A percentile compares a stretch with the other conserved stretches of the same genome.
phyloP scores from a whole-genome alignment of 1,140 invertebrate genomes.

The Periplaneta americana region DNA sequence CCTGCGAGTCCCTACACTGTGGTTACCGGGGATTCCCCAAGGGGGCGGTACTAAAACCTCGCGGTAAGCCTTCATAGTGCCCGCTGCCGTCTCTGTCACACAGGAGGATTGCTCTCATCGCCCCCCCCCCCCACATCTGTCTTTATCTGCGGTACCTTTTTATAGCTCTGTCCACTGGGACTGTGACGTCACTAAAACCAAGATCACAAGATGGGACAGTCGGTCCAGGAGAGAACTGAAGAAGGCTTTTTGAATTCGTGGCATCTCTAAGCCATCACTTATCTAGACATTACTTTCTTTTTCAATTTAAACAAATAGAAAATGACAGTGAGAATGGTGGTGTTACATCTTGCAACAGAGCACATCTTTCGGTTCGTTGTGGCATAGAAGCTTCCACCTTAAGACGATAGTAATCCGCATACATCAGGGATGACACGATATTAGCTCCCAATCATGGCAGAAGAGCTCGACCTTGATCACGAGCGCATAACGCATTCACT shows the following conservation, averaged over 20 bases:
- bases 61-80: constrained; percentile 3
- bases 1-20: background rate
- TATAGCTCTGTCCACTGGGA: constrained; percentile 3
- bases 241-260: background rate
- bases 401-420: no score
- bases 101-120: background rate
- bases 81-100: background rate
- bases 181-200: constrained; percentile 7
- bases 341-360: no score
- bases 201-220: constrained; percentile 3
- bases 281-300: background rate
- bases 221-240: background rate
- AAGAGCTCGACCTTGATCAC: no score
- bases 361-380: no score
- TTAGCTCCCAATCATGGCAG: no score
- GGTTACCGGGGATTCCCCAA: background rate
- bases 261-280: background rate
- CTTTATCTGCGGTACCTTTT: constrained; percentile 1
- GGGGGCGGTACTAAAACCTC: background rate
- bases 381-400: no score
- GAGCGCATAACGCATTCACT: no score
- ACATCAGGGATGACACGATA: no score
- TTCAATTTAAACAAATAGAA: no score
- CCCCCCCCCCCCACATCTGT: background rate
- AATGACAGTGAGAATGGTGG: no score